Evolutionary conservation across 2,888 invertebrate genomes (phyloP), one percentile per base, ranked within the genome.

Genomic region (Brachyptera risi): DNA sequence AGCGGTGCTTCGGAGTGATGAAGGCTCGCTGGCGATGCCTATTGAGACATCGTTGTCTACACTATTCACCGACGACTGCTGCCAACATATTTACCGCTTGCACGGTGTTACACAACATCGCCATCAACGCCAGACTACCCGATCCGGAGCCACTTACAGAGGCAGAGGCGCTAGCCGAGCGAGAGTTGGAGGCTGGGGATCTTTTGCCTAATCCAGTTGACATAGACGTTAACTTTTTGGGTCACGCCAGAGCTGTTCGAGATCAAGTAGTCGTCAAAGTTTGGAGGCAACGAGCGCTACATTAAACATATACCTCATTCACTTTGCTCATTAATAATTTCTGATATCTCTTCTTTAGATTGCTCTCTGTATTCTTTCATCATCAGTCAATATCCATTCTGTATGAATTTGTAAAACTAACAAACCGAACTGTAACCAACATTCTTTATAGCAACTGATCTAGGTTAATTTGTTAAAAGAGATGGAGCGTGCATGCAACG

Each of bases 1-100:
- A 60, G 21, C 15, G 63, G 35, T 60, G 63, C 27, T 60, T 60
- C 23, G 60, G 63, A 11, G 40, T 63, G 1, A 17, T 63, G 13
- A 60, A 63, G 17, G 50, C 24, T 11, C 26, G 63, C 2, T 63
- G 44, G 38, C 42, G 63, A 13, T 60, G 63, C 31, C 21, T 63
- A 2, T 31, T 27, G 49, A 47, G 42, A 27, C 49, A 58, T 23
- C 47, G 49, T 5, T 15, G 24, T 3, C 44, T 58, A 35, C 58
- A 58, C 19, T 58, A 58, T 21, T 31, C 15, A 9, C 58, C 58
- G 11, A 13, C 1, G 21, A 58, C 21, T 11, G 58, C 58, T 17
- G 47, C 44, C 5, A 1, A n/a, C 15, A 58, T 58, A 49, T 15
- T 58, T 3, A 58, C 47, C 49, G 47, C 58, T 21, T 58, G 58